These are phyloP conservation scores for Corythaixoides concolor DNA, from an alignment of 2,113 vertebrate species.

Conservation along the genomic window DNA sequence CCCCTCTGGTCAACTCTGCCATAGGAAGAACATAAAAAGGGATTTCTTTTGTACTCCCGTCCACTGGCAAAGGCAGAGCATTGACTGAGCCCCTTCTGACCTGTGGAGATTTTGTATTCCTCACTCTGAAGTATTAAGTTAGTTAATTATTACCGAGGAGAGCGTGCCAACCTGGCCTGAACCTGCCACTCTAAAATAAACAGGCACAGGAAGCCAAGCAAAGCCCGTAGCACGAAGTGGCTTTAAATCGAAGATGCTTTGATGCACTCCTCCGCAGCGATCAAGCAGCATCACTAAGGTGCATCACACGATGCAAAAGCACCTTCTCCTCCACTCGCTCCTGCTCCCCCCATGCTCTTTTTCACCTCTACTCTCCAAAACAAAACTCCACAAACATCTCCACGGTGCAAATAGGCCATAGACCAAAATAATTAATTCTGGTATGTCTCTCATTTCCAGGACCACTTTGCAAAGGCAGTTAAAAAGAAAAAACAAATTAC, in stretches of 20 bases:
- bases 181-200: slow-evolving; percentile 37
- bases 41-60: slow-evolving; percentile 58
- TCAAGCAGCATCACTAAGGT: not conserved
- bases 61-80: slow-evolving; percentile 49
- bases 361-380: not conserved
- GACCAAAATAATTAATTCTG: not conserved
- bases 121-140: slow-evolving; percentile 48
- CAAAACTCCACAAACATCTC: not conserved
- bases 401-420: not conserved
- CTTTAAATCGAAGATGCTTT: not conserved
- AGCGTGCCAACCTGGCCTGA: slow-evolving; percentile 36
- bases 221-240: not conserved
- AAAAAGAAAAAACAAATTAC: not conserved
- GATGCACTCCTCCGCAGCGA: accelerated
- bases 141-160: slow-evolving; percentile 67
- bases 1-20: slow-evolving; percentile 8
- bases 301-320: not conserved
- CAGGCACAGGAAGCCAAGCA: not conserved
- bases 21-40: not conserved
- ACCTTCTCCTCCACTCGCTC: not conserved
- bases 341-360: not conserved
- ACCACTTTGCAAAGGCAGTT: not conserved
- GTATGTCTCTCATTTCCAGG: not conserved
- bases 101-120: slow-evolving; percentile 55
- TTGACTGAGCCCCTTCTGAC: slow-evolving; percentile 35